These are phyloP conservation scores for Gila robusta DNA, from an alignment of 2,797 vertebrate genomes.

Conservation along the genomic window DNA sequence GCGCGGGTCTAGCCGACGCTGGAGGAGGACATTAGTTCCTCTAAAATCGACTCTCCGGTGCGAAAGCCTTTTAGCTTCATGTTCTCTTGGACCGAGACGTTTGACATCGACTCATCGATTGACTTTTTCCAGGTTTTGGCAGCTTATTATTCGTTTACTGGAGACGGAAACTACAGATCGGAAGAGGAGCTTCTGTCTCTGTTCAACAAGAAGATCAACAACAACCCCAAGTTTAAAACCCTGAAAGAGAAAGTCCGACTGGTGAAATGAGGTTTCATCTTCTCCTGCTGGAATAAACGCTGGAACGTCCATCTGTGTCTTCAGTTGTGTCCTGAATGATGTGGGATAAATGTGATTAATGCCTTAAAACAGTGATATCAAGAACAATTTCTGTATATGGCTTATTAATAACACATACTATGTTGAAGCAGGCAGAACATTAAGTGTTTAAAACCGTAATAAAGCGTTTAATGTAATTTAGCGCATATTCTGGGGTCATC, in stretches of 20 bases:
- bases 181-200: slow-evolving; percentile 85
- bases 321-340: background rate
- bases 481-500: too few relatives aligned
- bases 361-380: too few relatives aligned
- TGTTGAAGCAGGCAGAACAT: too few relatives aligned
- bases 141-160: slow-evolving; percentile 84
- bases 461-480: too few relatives aligned
- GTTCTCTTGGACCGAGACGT: background rate
- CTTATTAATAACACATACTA: too few relatives aligned
- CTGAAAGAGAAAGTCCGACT: slow-evolving; percentile 91
- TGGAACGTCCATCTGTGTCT: background rate
- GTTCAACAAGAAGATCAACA: slow-evolving; percentile 92
- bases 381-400: too few relatives aligned
- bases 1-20: too few relatives aligned
- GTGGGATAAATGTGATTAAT: too few relatives aligned
- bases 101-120: background rate
- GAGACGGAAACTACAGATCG: slow-evolving; percentile 79
- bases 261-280: slow-evolving; percentile 74
- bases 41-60: too few relatives aligned
- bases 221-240: slow-evolving; percentile 87
- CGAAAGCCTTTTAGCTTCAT: too few relatives aligned
- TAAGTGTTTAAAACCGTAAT: too few relatives aligned
- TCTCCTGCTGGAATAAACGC: background rate
- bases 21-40: too few relatives aligned
- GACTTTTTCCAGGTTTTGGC: slow-evolving; percentile 83